Conservation (phyloP, 2,797 vertebrate genomes). For the Brachyalestes nurse region DNA sequence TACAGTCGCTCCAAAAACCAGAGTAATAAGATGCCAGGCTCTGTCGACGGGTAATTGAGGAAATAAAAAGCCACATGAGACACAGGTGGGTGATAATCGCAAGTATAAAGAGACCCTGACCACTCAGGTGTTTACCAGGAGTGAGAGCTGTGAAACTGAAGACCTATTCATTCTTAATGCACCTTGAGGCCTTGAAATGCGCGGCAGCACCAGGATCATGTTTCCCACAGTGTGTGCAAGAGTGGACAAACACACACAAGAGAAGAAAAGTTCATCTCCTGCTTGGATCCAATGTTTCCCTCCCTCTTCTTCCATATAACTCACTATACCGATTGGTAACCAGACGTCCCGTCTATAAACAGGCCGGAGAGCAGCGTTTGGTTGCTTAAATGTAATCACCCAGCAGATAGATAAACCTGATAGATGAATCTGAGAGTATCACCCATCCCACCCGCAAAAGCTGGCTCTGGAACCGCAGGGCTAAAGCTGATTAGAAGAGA, state of each 20-base stretch:
- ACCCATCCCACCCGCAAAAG: slow-evolving; percentile 14
- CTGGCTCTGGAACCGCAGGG: slow-evolving; percentile 7
- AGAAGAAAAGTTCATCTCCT: slow-evolving; percentile 41
- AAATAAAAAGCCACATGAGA: slow-evolving; percentile 56
- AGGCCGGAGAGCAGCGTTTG: slow-evolving; percentile 6
- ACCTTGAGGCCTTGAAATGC: slow-evolving; percentile 46
- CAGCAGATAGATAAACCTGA: slow-evolving; percentile 4
- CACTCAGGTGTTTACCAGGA: slow-evolving; percentile 54
- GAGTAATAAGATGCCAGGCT: slow-evolving; percentile 47
- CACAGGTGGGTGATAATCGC: slow-evolving; percentile 50
- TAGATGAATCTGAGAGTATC: slow-evolving; percentile 27
- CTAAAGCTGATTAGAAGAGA: slow-evolving; percentile 48
- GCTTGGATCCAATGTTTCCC: slow-evolving; percentile 3
- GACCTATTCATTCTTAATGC: slow-evolving; percentile 58
- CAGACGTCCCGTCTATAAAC: background rate
- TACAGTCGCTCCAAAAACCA: slow-evolving; percentile 37
- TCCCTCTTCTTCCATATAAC: slow-evolving; percentile 12
- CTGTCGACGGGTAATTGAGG: slow-evolving; percentile 52
- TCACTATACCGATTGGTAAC: background rate
- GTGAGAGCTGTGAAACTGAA: slow-evolving; percentile 58
- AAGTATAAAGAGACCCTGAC: slow-evolving; percentile 51
- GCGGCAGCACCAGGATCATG: slow-evolving; percentile 37
- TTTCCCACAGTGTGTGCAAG: slow-evolving; percentile 50
- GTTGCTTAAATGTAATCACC: slow-evolving; percentile 25
- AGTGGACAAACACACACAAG: slow-evolving; percentile 9